Conservation (phyloP, 2,888 invertebrate species). For the Hedya salicella region DNA sequence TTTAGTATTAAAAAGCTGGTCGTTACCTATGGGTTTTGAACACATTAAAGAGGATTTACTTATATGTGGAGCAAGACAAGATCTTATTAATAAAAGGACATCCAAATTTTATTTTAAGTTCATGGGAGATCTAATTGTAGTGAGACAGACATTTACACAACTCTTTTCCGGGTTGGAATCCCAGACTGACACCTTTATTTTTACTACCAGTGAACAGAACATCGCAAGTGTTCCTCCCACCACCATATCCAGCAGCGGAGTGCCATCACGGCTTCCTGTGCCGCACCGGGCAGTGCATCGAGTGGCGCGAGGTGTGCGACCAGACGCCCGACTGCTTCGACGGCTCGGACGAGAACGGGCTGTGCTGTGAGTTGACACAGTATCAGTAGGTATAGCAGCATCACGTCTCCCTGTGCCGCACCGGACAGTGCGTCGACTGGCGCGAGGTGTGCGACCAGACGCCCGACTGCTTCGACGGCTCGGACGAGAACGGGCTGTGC, state of each 20-base stretch:
- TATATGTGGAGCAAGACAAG: too few species aligned
- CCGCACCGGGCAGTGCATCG: slow-evolving; percentile 86
- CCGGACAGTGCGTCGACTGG: slow-evolving; percentile 69
- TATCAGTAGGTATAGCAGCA: slow-evolving; percentile 35
- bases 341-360: slow-evolving; percentile 88
- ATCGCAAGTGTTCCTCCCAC: slow-evolving; percentile 51
- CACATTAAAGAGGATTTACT: too few species aligned
- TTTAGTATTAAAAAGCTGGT: too few species aligned
- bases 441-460: slow-evolving; percentile 86
- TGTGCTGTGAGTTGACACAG: slow-evolving; percentile 80
- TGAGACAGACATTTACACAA: too few species aligned
- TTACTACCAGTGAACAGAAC: slow-evolving; percentile 62
- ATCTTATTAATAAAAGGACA: too few species aligned
- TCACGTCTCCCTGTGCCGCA: slow-evolving; percentile 50
- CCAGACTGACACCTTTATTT: too few species aligned
- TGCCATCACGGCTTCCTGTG: slow-evolving; percentile 66
- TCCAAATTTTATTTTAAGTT: too few species aligned
- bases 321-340: slow-evolving; percentile 86
- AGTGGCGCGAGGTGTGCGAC: slow-evolving; percentile 87
- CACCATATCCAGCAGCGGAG: slow-evolving; percentile 47
- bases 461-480: slow-evolving; percentile 87
- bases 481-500: slow-evolving; percentile 89
- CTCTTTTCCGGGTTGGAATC: too few species aligned
- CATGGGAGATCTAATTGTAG: too few species aligned
- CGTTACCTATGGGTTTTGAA: too few species aligned